These are phyloP conservation scores for Dusona sp. DNA, from an alignment of 2,888 invertebrate genomes.

Conservation along the genomic window DNA sequence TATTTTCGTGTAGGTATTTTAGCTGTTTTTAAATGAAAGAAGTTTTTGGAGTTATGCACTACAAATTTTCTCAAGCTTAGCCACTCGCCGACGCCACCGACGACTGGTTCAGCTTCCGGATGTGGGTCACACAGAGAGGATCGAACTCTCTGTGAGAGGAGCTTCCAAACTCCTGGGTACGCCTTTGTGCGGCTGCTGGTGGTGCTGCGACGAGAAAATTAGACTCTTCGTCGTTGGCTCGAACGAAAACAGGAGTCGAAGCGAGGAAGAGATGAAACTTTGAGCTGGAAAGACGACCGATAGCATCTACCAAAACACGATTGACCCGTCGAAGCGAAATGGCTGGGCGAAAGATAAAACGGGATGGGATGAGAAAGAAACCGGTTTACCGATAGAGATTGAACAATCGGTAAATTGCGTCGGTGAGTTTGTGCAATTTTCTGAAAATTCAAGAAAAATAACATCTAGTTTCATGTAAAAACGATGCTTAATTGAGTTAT, in stretches of 20 bases:
- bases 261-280: slow-evolving; percentile 43
- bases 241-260: slow-evolving; percentile 50
- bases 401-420: background rate
- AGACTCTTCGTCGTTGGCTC: slow-evolving; percentile 60
- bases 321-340: slow-evolving; percentile 59
- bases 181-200: slow-evolving; percentile 13
- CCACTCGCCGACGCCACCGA: slow-evolving; percentile 38
- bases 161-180: slow-evolving; percentile 37
- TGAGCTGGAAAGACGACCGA: slow-evolving; percentile 47
- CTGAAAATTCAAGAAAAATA: background rate
- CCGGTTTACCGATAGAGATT: slow-evolving; percentile 9
- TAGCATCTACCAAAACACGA: slow-evolving; percentile 69
- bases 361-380: background rate
- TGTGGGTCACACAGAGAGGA: slow-evolving; percentile 65
- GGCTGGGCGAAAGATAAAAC: slow-evolving; percentile 2
- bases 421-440: background rate
- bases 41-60: slow-evolving; percentile 47
- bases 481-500: background rate
- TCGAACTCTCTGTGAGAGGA: slow-evolving; percentile 54
- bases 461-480: background rate
- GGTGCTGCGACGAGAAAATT: slow-evolving; percentile 67
- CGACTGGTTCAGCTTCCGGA: slow-evolving; percentile 53
- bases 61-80: slow-evolving; percentile 14
- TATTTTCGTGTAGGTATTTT: background rate
- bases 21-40: background rate